phyloP scores from a whole-genome alignment of 2,113 vertebrate species.

The Prolemur simus region DNA sequence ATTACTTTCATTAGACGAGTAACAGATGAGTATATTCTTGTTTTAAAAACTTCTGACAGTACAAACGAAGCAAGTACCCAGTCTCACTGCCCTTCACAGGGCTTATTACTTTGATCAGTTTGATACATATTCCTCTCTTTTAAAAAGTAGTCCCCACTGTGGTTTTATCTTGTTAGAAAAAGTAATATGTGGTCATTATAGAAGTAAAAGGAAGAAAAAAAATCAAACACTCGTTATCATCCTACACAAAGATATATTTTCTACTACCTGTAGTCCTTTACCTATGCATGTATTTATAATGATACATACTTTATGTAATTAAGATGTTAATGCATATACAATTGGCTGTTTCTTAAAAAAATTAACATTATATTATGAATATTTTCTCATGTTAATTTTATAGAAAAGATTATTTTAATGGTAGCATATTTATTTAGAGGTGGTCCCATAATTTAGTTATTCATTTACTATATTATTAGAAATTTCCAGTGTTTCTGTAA shows the following conservation, averaged over 20 bases:
- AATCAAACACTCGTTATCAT: not conserved
- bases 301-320: conserved; percentile 8
- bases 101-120: not conserved
- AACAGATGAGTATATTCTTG: not conserved
- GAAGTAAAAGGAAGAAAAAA: not conserved
- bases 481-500: not conserved
- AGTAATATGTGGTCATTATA: not conserved
- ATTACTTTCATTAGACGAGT: not conserved
- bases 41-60: not conserved
- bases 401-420: conserved; percentile 2
- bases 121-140: not conserved
- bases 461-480: not conserved
- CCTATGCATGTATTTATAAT: not conserved
- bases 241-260: not conserved
- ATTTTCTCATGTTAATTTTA: not conserved
- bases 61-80: not conserved
- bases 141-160: not conserved
- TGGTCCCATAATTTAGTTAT: not conserved
- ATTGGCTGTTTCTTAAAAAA: not conserved
- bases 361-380: not conserved
- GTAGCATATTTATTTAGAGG: not conserved
- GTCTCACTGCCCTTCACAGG: not conserved
- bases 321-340: not conserved
- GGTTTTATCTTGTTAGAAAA: conserved; percentile 30
- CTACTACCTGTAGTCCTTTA: not conserved